Conservation (phyloP, 2,113 vertebrate genomes). For the Larimichthys polyactis region DNA sequence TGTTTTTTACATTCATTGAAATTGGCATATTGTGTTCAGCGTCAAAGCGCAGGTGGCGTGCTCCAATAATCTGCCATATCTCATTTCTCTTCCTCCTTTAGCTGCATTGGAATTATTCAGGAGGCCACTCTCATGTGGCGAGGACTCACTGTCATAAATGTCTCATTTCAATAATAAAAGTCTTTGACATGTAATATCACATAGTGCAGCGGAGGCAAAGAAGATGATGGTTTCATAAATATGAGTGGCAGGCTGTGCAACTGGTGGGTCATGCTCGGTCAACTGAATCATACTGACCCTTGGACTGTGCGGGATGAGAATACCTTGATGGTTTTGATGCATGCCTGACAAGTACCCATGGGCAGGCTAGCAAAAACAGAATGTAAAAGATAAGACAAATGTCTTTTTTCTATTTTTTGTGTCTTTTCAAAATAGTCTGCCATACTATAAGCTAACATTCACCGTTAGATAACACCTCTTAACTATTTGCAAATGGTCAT, state of each 20-base stretch:
- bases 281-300: slow-evolving; percentile 55
- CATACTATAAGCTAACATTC: neutral
- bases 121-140: slow-evolving; percentile 19
- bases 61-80: slow-evolving; percentile 69
- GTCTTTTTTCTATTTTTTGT: neutral
- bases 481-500: neutral
- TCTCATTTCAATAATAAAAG: slow-evolving; percentile 82
- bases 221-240: slow-evolving; percentile 56
- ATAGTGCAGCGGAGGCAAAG: slow-evolving; percentile 26
- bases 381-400: neutral
- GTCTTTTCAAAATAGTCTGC: neutral
- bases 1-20: slow-evolving; percentile 58
- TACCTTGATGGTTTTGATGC: slow-evolving; percentile 20
- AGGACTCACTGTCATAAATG: slow-evolving; percentile 64
- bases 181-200: slow-evolving; percentile 61
- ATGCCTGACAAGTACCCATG: slow-evolving; percentile 16
- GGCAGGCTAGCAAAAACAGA: neutral
- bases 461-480: neutral
- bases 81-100: slow-evolving; percentile 59
- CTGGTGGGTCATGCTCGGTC: slow-evolving; percentile 44
- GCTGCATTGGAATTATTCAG: slow-evolving; percentile 40
- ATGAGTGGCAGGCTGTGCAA: slow-evolving; percentile 69
- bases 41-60: slow-evolving; percentile 61
- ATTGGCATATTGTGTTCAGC: slow-evolving; percentile 46
- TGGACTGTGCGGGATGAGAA: slow-evolving; percentile 29